Evolutionary conservation across 1,140 invertebrate genomes (phyloP).

Genomic region (Akabosia matsudoensis): DNA sequence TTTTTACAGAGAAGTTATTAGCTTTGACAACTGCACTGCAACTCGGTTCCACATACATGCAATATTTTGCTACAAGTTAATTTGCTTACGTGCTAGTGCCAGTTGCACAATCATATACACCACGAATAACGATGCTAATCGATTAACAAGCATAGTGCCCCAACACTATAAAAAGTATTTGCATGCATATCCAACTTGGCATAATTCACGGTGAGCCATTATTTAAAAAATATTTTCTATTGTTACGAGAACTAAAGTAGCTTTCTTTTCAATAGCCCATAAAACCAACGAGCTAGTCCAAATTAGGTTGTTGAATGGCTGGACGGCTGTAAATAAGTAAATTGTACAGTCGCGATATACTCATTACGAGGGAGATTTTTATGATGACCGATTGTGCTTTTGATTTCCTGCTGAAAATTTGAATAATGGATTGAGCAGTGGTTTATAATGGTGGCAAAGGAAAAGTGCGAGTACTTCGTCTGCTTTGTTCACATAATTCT

Average conservation of each 20-base stretch:
- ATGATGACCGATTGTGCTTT: conserved; percentile 19
- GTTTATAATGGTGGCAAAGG: background rate
- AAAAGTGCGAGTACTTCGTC: background rate
- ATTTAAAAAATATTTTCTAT: background rate
- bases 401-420: conserved; percentile 11
- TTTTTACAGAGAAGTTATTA: too few species aligned
- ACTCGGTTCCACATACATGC: too few species aligned
- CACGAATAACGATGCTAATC: background rate
- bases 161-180: background rate
- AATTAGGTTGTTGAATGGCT: background rate
- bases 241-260: background rate
- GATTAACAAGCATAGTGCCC: background rate
- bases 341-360: conserved; percentile 9
- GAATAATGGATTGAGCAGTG: conserved; percentile 7
- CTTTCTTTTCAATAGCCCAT: background rate
- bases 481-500: too few species aligned
- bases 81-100: too few species aligned
- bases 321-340: background rate
- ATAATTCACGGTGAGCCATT: background rate
- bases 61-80: too few species aligned
- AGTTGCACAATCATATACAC: too few species aligned
- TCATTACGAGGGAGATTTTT: conserved; percentile 4
- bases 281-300: background rate
- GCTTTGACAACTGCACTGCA: too few species aligned
- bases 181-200: background rate